Conservation (phyloP, 1,140 invertebrate species). For the Plutomurus gul region DNA sequence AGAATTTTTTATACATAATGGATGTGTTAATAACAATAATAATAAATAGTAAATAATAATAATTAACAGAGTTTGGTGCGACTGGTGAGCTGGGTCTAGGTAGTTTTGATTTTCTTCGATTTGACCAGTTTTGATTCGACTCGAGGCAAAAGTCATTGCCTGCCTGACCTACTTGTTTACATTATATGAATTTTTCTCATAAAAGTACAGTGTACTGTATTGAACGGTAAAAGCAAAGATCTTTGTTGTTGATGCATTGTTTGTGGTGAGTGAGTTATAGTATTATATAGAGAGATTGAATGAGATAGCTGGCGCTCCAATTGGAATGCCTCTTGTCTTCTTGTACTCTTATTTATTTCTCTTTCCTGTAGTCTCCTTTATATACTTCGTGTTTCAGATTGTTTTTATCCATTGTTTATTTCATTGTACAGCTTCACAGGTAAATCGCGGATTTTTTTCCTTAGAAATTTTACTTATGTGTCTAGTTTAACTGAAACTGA, state of each 20-base stretch:
- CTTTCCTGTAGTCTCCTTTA: not conserved
- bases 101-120: too few species aligned
- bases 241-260: not conserved
- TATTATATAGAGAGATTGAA: not conserved
- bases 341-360: too few species aligned
- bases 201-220: not conserved
- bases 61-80: not conserved
- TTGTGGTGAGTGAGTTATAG: too few species aligned
- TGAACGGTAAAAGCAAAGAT: not conserved
- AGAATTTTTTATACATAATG: too few species aligned
- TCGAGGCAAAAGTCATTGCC: conserved; percentile 19
- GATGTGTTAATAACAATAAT: too few species aligned
- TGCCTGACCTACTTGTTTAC: conserved; percentile 7
- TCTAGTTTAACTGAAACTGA: not conserved
- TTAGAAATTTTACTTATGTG: not conserved
- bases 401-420: not conserved
- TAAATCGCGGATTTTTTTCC: not conserved
- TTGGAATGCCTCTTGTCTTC: too few species aligned
- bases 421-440: not conserved
- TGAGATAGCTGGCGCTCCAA: not conserved
- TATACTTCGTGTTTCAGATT: not conserved
- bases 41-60: too few species aligned
- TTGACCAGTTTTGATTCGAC: not conserved
- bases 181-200: not conserved
- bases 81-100: not conserved